Evolutionary conservation across 2,797 vertebrate species (phyloP), one percentile per base, ranked within the genome.

Genomic region (Delichon dasypus): DNA sequence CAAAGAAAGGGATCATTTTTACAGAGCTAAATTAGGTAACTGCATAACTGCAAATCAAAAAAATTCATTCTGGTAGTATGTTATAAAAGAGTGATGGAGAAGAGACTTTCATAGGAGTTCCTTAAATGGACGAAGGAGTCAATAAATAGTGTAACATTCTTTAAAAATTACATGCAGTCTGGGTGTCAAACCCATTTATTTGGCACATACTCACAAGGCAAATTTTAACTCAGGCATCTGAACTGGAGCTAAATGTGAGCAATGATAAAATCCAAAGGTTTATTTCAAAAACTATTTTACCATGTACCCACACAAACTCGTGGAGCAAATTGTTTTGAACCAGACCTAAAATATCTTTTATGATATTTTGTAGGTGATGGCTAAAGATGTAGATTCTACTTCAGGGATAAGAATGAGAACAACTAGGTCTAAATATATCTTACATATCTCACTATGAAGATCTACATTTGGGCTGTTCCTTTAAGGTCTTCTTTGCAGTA

Each of bases 391-490:
- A 48, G 27, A 34, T 57, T 90, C 54, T 76, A 4, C 20, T 78
- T 50, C 60, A 25, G 22, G 16, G 18, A 71, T 12, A 13, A 62
- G 11, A 53, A 76, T 45, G 23, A 60, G 8, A 76, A 44, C 14
- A 65, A 50, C 1, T 30, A 61, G 4, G 7, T 57, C 11, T 34
- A 51, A 61, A 4, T 79, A 25, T 17, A 68, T n/a, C 13, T 47
- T 47, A 47, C 12, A 4, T 25, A 54, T 44, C 50, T 40, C 38
- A 54, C 57, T 50, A n/a, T 45, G 62, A 65, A n/a, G 12, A 48
- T 36, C 18, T 29, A n/a, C 8, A 38, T 64, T 15, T 54, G 2
- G 3, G 6, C 2, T 8, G 0, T 38, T 58, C 12, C 11, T 9
- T 70, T 54, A 29, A 66, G 6, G 4, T 53, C 11, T 38, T 9